Base-by-base conservation (phyloP, 2,797 vertebrate species). In the Ctenopoma multispine region DNA sequence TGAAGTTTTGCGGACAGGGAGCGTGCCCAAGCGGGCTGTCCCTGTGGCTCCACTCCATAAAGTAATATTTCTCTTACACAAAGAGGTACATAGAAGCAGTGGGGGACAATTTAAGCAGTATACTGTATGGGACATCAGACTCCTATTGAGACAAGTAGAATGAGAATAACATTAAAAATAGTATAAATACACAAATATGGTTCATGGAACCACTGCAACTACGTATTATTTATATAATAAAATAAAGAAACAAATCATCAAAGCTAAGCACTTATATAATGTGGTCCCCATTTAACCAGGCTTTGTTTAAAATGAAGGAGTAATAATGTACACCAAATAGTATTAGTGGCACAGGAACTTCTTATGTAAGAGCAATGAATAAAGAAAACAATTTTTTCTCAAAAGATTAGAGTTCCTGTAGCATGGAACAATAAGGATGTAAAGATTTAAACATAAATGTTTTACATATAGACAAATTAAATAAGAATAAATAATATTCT, bases 1-100 rank as follows among this genome's bases (percentile, higher is more conserved):
- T 89, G 80, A 70, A 65, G 83, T 71, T 64, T 58, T 76, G 86
- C n/a, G 24, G 75, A 84, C 84, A 79, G 76, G 51, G 69, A 73
- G 59, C 4, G 40, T 48, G 63, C 86, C 74, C 77, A 63, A 49
- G 60, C 69, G 49, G 64, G 46, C 47, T 55, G 72, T 80, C 80
- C 55, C 75, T 69, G 50, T 71, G 63, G 61, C 59, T 72, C 64
- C 7, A 5, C 53, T 53, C 58, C 54, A 73, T 55, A 3, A 49
- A 56, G 41, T 60, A 24, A 62, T 69, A 63, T 31, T 20, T 31
- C 21, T 69, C 64, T 54, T 44, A 40, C 12, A 60, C 51, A 57
- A 57, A 51, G 14, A 47, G 2, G 15, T 20, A 58, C 50, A 58
- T 43, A 53, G 20, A 69, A 61, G 18, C 50, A 14, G 15, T 4